Base-by-base conservation (phyloP, 1,140 invertebrate genomes). In the Tribolium castaneum region DNA sequence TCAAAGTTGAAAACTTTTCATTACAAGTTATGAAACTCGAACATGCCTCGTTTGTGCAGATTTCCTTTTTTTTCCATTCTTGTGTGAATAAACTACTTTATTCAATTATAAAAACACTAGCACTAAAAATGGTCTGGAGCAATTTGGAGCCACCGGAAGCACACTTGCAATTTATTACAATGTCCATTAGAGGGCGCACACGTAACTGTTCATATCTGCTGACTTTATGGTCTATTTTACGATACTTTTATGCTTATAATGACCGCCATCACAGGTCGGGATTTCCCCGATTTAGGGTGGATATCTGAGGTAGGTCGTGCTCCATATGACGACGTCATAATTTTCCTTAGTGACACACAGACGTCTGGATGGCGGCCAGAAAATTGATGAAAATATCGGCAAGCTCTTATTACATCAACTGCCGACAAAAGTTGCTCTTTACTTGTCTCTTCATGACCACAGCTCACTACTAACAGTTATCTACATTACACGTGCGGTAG, bases 261-360 rank as follows among this genome's bases (percentile, higher is more conserved):
- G 59, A 78, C 16, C 14, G 19, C 72, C 66, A 59, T 51, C 71
- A 13, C 22, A 75, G 71, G 66, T 51, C 56, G 49, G 73, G 77
- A 78, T 78, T 75, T 75, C 70, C 49, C n/a, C 52, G 56, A 54
- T 77, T 54, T 54, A 54, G 50, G 75, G 62, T 70, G 72, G 77
- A 70, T 70, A 56, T 74, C 34, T 70, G 77, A 73, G 77, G 62
- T 78, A 78, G 77, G 77, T 78, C 77, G 70, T 73, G 77, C 16
- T 78, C 59, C 35, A 52, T 19, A 78, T 66, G 59, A 78, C 71
- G 45, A 30, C 66, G 77, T 59, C 22, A 75, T 54, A 78, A 70
- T 78, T 74, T 51, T 30, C 1, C 12, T 30, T 6, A 71, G 51
- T 45, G 34, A 39, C 19, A 25, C 14, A 35, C 45, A 49, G 62